phyloP scores from a whole-genome alignment of 2,113 vertebrate genomes.

The Pedionomus torquatus region DNA sequence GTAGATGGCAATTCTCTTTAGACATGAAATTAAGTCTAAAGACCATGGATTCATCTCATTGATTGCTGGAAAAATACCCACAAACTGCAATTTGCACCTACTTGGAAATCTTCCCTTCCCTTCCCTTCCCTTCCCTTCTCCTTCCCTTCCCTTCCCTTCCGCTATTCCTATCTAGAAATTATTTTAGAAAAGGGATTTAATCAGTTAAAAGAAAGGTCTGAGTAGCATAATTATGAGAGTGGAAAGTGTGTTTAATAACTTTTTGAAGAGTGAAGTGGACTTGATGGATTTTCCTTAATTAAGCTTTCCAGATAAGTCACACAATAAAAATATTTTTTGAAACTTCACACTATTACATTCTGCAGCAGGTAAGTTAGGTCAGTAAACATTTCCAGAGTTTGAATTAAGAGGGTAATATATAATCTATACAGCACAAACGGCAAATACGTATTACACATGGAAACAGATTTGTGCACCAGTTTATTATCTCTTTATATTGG shows the following conservation, averaged over 20 bases:
- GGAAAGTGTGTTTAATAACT: neutral
- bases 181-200: neutral
- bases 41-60: neutral
- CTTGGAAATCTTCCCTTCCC: neutral
- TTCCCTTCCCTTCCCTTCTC: too few species aligned
- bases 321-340: constrained; percentile 11
- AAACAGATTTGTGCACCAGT: neutral
- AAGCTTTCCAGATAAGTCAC: constrained; percentile 4
- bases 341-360: neutral
- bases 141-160: too few species aligned
- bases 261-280: neutral
- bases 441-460: neutral
- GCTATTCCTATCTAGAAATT: neutral
- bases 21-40: neutral
- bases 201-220: constrained; percentile 9
- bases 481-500: neutral
- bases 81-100: accelerated
- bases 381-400: neutral
- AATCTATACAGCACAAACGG: neutral
- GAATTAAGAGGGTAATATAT: neutral
- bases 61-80: neutral
- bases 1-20: neutral
- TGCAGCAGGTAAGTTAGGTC: neutral
- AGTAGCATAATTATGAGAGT: neutral
- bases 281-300: constrained; percentile 40